Evolutionary conservation across 2,797 vertebrate genomes (phyloP), one percentile per base, ranked within the genome.

Genomic region (Furcifer pardalis): DNA sequence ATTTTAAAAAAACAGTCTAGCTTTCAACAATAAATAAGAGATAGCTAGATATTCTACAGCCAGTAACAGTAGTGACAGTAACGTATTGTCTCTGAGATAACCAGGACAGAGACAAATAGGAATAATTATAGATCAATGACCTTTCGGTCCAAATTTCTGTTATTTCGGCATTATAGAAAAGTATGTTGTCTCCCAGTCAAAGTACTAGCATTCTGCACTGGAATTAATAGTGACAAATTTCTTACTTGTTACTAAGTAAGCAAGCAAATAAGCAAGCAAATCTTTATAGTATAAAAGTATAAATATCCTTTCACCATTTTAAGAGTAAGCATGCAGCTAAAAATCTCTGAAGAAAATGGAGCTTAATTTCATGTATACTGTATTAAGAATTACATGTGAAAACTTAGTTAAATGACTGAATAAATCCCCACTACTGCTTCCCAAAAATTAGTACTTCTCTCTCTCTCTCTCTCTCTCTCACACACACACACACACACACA

Each of bases 101-200:
- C 0, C n/a, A 2, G 85, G 30, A 84, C 81, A 77, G 62, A 86
- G 84, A 72, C 7, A 21, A 86, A 89, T 60, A 62, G 6, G 32
- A 92, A 90, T 0, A 0, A 68, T 0, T 0, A 71, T 44, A 30
- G 71, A 65, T 77, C 68, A 62, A 35, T 65, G 83, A 85, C 77
- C 84, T 79, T 90, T 85, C 86, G 82, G 85, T 92, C 85, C 82
- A 90, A 88, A 87, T 85, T 72, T 15, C 42, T 9, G 74, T 79
- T 52, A 79, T 87, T 84, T 78, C 86, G 68, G 56, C 89, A 84
- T n/a, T 44, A 63, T 63, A 42, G 4, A 69, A 7, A 82, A 85
- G 68, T 46, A 73, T 17, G 59, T 89, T 88, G 68, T 0, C 8
- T 56, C 69, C 49, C 0, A 79, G 32, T 84, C 68, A 76, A 72